These are phyloP conservation scores for Drosophila biarmipes DNA, from an alignment of 1,140 invertebrate genomes.

Conservation along the genomic window DNA sequence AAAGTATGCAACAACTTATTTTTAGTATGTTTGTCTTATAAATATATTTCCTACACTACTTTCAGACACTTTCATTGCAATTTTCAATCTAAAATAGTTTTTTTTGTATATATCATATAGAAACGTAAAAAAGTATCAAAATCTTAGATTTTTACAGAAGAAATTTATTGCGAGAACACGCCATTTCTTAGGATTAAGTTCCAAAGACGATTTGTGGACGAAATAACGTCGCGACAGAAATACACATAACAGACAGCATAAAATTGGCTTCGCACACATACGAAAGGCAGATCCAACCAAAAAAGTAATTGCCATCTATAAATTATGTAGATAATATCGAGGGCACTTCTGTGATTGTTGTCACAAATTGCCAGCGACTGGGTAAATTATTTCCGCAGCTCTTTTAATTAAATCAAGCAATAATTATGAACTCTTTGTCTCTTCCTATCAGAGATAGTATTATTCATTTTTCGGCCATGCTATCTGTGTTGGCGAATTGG, in stretches of 20 bases:
- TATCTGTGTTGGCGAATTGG: slow-evolving; percentile 24
- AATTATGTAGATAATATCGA: slow-evolving; percentile 52
- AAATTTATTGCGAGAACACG: neutral
- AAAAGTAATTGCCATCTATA: slow-evolving; percentile 19
- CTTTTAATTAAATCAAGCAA: slow-evolving; percentile 53
- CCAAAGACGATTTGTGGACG: neutral
- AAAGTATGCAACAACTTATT: too few species aligned
- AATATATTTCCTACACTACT: too few species aligned
- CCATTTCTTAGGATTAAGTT: neutral
- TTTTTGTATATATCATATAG: too few species aligned
- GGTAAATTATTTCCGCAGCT: slow-evolving; percentile 36
- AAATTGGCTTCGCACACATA: slow-evolving; percentile 9
- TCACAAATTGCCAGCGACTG: slow-evolving; percentile 24
- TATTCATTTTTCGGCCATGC: slow-evolving; percentile 15
- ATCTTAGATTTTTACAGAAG: too few species aligned
- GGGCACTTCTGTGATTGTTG: slow-evolving; percentile 13
- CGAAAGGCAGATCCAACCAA: neutral
- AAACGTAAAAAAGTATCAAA: neutral
- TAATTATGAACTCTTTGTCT: slow-evolving; percentile 43
- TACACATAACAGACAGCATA: neutral
- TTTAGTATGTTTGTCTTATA: too few species aligned
- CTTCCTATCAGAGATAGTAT: slow-evolving; percentile 19
- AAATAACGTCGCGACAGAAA: slow-evolving; percentile 3
- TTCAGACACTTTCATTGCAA: too few species aligned
- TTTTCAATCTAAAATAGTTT: neutral